phyloP scores from a whole-genome alignment of 1,140 invertebrate species.

The Sitophilus oryzae region DNA sequence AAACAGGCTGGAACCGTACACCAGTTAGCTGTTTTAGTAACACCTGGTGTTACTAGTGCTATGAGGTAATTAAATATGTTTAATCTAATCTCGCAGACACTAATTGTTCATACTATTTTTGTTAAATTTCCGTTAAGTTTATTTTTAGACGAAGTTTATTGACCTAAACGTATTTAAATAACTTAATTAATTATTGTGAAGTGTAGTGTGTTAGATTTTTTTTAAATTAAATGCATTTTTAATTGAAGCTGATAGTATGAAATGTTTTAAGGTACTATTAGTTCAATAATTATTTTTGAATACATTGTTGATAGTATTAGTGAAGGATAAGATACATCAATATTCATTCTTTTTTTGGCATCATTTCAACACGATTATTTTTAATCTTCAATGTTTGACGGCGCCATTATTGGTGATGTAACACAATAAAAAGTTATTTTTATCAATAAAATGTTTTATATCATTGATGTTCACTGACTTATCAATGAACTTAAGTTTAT shows the following conservation, averaged over 20 bases:
- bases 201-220: background rate
- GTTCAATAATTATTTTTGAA: background rate
- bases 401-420: slow-evolving; percentile 7
- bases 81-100: background rate
- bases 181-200: background rate
- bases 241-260: background rate
- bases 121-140: background rate
- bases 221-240: background rate
- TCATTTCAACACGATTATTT: slow-evolving; percentile 9
- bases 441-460: slow-evolving; percentile 14
- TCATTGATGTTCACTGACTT: slow-evolving; percentile 14
- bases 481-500: slow-evolving; percentile 14
- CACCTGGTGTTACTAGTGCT: slow-evolving; percentile 71
- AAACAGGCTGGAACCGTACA: slow-evolving; percentile 66
- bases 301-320: background rate
- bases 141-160: background rate
- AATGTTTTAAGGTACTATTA: slow-evolving; percentile 3
- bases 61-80: slow-evolving; percentile 63
- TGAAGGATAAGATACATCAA: background rate
- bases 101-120: background rate
- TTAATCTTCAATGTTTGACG: slow-evolving; percentile 1
- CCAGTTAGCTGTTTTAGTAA: slow-evolving; percentile 77
- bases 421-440: slow-evolving; percentile 15
- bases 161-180: background rate
- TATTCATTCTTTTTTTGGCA: slow-evolving; percentile 2